Percentiles rank a stretch among this genome's conserved stretches.
Evolutionary conservation across 2,797 vertebrate genomes (phyloP).

Genomic region (Sebastes umbrosus): DNA sequence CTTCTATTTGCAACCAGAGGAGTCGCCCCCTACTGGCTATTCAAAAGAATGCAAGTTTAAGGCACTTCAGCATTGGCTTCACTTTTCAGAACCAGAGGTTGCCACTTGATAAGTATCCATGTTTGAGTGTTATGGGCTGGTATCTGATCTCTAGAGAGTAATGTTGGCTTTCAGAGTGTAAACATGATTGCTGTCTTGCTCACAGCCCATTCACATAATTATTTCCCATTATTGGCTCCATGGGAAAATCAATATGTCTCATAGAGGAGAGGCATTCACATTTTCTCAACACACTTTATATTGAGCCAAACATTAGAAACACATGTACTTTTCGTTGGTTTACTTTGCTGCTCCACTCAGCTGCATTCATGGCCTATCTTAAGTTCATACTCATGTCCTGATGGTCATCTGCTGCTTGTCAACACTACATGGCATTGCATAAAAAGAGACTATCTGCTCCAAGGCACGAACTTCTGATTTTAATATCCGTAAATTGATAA

Average conservation of each 20-base stretch:
- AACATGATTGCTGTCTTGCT: not conserved
- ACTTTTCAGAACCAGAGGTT: too few species aligned
- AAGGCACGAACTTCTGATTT: conserved; percentile 13
- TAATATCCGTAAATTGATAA: conserved; percentile 46
- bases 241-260: not conserved
- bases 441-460: conserved; percentile 13
- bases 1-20: too few species aligned
- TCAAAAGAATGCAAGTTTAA: too few species aligned
- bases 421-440: conserved; percentile 4
- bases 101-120: not conserved
- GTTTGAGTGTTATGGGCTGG: not conserved
- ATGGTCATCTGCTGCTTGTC: conserved; percentile 21
- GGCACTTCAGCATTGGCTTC: too few species aligned
- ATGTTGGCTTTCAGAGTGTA: not conserved
- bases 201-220: not conserved
- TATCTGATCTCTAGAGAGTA: not conserved
- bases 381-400: not conserved
- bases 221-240: not conserved
- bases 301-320: not conserved
- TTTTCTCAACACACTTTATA: not conserved
- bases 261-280: not conserved
- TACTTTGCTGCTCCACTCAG: not conserved
- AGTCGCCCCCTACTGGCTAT: too few species aligned
- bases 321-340: not conserved
- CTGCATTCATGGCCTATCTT: not conserved